phyloP scores from a whole-genome alignment of 2,888 invertebrate genomes.

The Augochlorella aurata region DNA sequence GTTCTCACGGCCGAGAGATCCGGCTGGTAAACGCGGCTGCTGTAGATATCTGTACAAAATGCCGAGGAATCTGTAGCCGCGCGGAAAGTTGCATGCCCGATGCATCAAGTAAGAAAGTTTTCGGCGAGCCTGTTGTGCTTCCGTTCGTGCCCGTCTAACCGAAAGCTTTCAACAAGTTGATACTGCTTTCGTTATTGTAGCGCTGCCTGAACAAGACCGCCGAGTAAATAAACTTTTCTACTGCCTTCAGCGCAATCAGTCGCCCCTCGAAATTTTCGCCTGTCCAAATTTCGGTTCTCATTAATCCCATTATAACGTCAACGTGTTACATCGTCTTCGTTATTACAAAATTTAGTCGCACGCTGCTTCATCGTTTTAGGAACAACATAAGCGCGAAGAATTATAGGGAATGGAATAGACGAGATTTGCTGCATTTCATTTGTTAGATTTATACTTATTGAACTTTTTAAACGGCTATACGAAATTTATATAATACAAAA shows the following conservation, averaged over 20 bases:
- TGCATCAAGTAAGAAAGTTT: slow-evolving; percentile 51
- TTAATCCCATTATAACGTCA: background rate
- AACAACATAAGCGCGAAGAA: too few relatives aligned
- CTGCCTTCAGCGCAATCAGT: slow-evolving; percentile 24
- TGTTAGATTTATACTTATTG: too few relatives aligned
- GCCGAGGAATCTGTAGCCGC: slow-evolving; percentile 10
- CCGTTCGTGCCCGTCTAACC: slow-evolving; percentile 37
- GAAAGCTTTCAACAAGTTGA: slow-evolving; percentile 49
- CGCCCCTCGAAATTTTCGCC: slow-evolving; percentile 29
- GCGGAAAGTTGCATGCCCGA: slow-evolving; percentile 45
- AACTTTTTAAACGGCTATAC: too few relatives aligned
- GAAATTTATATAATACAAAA: too few relatives aligned
- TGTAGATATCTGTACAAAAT: slow-evolving; percentile 28
- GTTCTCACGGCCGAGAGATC: background rate
- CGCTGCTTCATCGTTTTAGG: too few relatives aligned
- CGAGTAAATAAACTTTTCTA: slow-evolving; percentile 28
- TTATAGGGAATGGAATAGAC: too few relatives aligned
- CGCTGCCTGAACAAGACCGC: background rate
- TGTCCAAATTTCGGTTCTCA: background rate
- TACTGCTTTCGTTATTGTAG: slow-evolving; percentile 21
- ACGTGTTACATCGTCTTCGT: too few relatives aligned
- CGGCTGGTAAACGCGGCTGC: slow-evolving; percentile 12
- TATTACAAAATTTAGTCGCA: too few relatives aligned
- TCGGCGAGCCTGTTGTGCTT: slow-evolving; percentile 33
- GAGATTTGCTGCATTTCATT: too few relatives aligned